Evolutionary conservation across 2,113 vertebrate species (phyloP).

Genomic region (Neofelis nebulosa): DNA sequence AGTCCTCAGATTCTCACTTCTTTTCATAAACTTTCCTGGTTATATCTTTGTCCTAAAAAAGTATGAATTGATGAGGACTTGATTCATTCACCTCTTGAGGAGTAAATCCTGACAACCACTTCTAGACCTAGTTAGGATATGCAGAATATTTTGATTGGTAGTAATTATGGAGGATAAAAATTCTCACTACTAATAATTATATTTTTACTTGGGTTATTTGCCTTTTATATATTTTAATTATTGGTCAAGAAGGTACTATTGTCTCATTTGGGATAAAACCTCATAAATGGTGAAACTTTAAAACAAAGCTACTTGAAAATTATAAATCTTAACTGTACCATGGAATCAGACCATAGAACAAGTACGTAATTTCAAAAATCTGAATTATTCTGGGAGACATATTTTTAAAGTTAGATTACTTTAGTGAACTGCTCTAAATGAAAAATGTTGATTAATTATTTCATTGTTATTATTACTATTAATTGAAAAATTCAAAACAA

Average conservation of each 20-base stretch:
- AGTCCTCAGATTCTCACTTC: neutral
- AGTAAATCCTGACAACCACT: constrained; percentile 6
- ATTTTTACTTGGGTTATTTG: neutral
- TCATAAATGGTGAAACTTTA: neutral
- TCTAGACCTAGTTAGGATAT: neutral
- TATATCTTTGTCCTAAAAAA: constrained; percentile 1
- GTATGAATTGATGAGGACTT: neutral
- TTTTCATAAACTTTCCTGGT: constrained; percentile 9
- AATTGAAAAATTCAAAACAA: constrained; percentile 32
- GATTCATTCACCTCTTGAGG: neutral
- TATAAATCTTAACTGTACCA: neutral
- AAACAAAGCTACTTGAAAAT: constrained; percentile 24
- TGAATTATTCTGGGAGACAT: neutral
- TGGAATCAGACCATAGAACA: neutral
- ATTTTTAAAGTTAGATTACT: constrained; percentile 38
- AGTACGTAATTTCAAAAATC: constrained; percentile 9
- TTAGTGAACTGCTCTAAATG: constrained; percentile 2
- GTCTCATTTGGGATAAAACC: neutral
- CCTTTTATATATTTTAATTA: constrained; percentile 40
- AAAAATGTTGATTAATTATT: constrained; percentile 5
- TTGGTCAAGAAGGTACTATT: neutral
- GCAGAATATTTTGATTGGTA: neutral
- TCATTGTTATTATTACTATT: neutral
- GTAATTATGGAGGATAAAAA: constrained; percentile 25
- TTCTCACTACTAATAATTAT: neutral